Percentiles rank a stretch among this genome's conserved stretches.
phyloP scores from a whole-genome alignment of 2,113 vertebrate genomes.

The Anhinga rufa region DNA sequence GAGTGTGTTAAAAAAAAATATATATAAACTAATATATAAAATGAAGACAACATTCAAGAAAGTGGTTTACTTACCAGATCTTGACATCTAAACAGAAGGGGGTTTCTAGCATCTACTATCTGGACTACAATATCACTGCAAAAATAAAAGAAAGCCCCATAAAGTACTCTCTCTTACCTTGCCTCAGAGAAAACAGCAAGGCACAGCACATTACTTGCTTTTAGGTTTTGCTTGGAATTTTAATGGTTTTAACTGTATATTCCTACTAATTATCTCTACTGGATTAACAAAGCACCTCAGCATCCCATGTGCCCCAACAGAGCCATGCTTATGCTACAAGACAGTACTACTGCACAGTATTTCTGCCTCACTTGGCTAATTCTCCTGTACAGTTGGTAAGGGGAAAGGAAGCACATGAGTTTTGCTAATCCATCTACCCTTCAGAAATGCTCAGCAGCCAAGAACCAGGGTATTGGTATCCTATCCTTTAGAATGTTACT shows the following conservation, averaged over 20 bases:
- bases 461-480: background rate
- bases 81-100: conserved; percentile 89
- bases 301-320: background rate
- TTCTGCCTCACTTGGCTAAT: background rate
- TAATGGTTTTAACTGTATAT: background rate
- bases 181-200: background rate
- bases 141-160: conserved; percentile 7
- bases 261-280: background rate
- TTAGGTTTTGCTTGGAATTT: background rate
- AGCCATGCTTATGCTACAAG: background rate
- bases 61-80: conserved; percentile 83
- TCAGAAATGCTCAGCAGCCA: background rate
- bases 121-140: conserved; percentile 92
- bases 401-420: accelerated
- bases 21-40: too few relatives aligned
- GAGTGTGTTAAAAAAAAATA: background rate
- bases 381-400: background rate
- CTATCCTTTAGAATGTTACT: background rate
- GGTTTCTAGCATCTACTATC: conserved; percentile 95
- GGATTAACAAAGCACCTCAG: background rate
- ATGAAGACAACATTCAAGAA: background rate
- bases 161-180: background rate
- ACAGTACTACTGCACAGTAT: background rate
- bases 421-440: background rate
- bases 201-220: background rate